Base-by-base conservation (phyloP, 2,888 invertebrate species). In the Lagria hirta region DNA sequence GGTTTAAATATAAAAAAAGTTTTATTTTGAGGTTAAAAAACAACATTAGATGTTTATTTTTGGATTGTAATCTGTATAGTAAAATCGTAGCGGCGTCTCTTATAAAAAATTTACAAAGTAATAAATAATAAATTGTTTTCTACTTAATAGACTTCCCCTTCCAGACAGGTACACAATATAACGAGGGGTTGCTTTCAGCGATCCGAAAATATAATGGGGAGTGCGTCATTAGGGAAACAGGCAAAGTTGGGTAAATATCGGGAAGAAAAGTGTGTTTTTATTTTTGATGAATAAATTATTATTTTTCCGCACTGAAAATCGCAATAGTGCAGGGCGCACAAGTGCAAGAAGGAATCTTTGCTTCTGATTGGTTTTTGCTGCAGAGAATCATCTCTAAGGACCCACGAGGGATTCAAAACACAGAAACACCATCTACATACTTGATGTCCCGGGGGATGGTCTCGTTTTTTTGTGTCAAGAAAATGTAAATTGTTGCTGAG, bases 371-470 rank as follows among this genome's bases (percentile, higher is more conserved):
- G 16, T 12, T 36, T 36, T 36, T 21, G 29, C 15, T 15, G 22
- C 15, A 23, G 5, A 21, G 29, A 23, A 28, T 28, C 29, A 29
- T 38, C 29, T 16, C 28, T 22, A 30, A 28, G 16, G 22, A 29
- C 22, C 10, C 38, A 29, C 28, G 6, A 4, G 28, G 28, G 24
- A 36, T 23, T 18, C 15, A 51, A 51, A 65, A 68, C 68, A 66
- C 62, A 53, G 64, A 67, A 69, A 66, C 58, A 60, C 68, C 66
- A 71, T 71, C 68, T 70, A 63, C 71, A 70, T 70, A 63, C 65
- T 58, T 70, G 59, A 71, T 70, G 60, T 69, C 71, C 64, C 68
- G 12, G 14, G 69, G 61, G 71, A 64, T 41, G 20, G 27, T 26
- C 11, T 10, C 30, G 40, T 40, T 22, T 32, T 40, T 40, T 28